phyloP scores from a whole-genome alignment of 2,797 vertebrate genomes.

The Hemitrygon akajei region DNA sequence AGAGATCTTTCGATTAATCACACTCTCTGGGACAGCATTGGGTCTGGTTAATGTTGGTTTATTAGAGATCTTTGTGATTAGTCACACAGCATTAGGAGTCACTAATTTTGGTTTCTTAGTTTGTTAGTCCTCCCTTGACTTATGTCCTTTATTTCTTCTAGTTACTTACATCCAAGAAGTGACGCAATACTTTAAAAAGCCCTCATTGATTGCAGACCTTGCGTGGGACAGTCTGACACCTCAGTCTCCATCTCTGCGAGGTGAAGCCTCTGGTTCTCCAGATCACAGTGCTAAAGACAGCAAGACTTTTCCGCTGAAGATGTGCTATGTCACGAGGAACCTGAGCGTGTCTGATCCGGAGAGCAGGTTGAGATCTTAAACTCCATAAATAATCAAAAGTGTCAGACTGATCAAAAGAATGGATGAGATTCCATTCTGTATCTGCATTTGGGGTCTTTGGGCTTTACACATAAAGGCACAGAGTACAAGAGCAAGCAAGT shows the following conservation, averaged over 20 bases:
- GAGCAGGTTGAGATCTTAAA: constrained; percentile 68
- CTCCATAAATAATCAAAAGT: background rate
- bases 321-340: constrained; percentile 90
- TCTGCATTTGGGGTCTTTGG: background rate
- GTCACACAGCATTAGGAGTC: background rate
- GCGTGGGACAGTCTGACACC: constrained; percentile 74
- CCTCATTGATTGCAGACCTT: constrained; percentile 79
- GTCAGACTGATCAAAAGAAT: background rate
- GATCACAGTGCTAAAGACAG: constrained; percentile 73
- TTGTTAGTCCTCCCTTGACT: constrained; percentile 38
- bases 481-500: too few relatives aligned
- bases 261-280: constrained; percentile 80
- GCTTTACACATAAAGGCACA: too few relatives aligned
- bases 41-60: too few relatives aligned
- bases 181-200: constrained; percentile 89
- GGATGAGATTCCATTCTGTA: background rate
- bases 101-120: constrained; percentile 27
- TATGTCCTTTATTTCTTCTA: constrained; percentile 48
- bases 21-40: too few relatives aligned
- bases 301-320: constrained; percentile 88
- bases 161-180: constrained; percentile 96
- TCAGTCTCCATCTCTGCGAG: constrained; percentile 73
- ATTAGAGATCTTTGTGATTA: background rate
- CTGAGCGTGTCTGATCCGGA: constrained; percentile 93
- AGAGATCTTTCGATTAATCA: too few relatives aligned